Conservation (phyloP, 2,113 vertebrate species). For the Corynorhinus townsendii region DNA sequence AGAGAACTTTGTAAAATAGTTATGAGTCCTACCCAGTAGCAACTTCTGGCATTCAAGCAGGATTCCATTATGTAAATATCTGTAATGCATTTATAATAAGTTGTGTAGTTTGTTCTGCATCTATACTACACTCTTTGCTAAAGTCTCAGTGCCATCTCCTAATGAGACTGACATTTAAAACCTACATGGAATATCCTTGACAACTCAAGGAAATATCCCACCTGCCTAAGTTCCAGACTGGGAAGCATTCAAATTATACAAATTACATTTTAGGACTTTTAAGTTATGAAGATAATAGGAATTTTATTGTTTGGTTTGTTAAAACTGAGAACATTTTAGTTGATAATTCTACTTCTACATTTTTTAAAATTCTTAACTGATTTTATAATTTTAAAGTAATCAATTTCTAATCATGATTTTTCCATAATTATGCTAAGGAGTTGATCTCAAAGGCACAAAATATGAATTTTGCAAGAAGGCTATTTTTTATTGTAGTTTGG, state of each 20-base stretch:
- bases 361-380: conserved; percentile 73
- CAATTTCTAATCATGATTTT: conserved; percentile 70
- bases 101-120: conserved; percentile 82
- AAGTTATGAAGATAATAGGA: conserved; percentile 81
- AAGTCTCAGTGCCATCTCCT: conserved; percentile 80
- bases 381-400: conserved; percentile 71
- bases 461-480: conserved; percentile 80
- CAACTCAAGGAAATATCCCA: conserved; percentile 77
- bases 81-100: conserved; percentile 83
- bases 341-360: conserved; percentile 72
- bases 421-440: conserved; percentile 67
- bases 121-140: conserved; percentile 75
- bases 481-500: conserved; percentile 77
- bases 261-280: conserved; percentile 81
- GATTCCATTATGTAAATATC: conserved; percentile 85
- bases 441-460: conserved; percentile 83
- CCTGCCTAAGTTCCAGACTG: conserved; percentile 79
- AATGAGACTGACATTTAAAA: conserved; percentile 78
- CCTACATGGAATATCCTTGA: conserved; percentile 74
- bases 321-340: conserved; percentile 75
- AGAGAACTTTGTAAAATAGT: conserved; percentile 84
- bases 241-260: conserved; percentile 79
- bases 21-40: conserved; percentile 83
- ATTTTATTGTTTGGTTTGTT: conserved; percentile 82
- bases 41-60: conserved; percentile 83